phyloP scores from a whole-genome alignment of 2,797 vertebrate genomes.

The Zenarchopterus dispar region DNA sequence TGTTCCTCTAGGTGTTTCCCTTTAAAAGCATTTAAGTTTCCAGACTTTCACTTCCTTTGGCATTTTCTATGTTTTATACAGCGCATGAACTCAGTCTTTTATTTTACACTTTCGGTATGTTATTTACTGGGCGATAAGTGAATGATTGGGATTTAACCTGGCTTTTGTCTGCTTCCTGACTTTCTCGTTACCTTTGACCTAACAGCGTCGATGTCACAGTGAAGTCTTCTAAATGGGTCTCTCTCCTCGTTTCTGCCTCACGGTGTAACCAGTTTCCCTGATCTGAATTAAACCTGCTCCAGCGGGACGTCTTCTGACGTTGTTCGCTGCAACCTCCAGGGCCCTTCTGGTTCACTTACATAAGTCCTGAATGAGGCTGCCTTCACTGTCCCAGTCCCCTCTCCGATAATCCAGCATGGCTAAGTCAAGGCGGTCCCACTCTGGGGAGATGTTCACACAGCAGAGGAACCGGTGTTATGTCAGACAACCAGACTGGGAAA shows the following conservation, averaged over 20 bases:
- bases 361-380: conserved; percentile 70
- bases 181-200: conserved; percentile 13
- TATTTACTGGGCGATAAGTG: too few species aligned
- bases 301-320: conserved; percentile 46
- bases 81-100: too few species aligned
- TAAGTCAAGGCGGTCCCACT: conserved; percentile 52
- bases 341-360: conserved; percentile 42
- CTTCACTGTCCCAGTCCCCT: conserved; percentile 52
- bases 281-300: conserved; percentile 60
- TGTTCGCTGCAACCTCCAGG: conserved; percentile 25
- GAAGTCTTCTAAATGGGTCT: conserved; percentile 13
- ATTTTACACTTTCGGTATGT: too few species aligned
- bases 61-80: too few species aligned
- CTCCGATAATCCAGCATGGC: conserved; percentile 47
- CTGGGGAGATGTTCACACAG: conserved; percentile 39
- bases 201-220: background rate
- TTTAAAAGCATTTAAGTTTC: too few species aligned
- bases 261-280: background rate
- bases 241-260: conserved; percentile 5
- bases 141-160: too few species aligned
- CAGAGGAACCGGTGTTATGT: conserved; percentile 54
- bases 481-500: conserved; percentile 53
- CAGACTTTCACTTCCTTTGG: too few species aligned
- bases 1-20: too few species aligned
- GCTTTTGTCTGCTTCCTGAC: background rate